Evolutionary conservation across 37 sponge, comb jelly and placozoan genomes (phyloP).

Genomic region (Hormiphora californensis): DNA sequence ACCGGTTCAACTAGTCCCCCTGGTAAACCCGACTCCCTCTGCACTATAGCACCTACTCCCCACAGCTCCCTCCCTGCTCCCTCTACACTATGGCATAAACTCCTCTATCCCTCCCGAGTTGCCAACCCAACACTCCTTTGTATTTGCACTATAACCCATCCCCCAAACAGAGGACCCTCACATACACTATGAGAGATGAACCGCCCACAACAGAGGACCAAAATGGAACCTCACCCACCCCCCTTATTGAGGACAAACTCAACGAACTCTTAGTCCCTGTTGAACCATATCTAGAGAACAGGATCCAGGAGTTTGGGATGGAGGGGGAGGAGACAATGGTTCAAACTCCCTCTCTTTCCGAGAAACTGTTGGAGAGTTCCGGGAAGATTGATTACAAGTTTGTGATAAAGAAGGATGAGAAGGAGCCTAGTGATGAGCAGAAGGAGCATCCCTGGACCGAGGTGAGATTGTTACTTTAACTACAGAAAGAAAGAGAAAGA

Average conservation of each 20-base stretch:
- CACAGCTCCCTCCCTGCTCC: no score
- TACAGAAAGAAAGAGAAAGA: no score
- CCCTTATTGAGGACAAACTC: background rate
- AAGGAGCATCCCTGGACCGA: constrained; percentile 51
- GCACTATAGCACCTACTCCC: no score
- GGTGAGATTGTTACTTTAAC: no score
- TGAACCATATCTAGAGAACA: constrained; percentile 49
- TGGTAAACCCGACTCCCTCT: no score
- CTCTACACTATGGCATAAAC: no score
- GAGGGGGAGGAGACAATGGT: constrained; percentile 35
- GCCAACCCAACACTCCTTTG: no score
- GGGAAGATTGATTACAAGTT: constrained; percentile 47
- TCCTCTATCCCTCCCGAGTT: no score
- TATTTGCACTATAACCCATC: no score
- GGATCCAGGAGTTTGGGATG: constrained; percentile 41
- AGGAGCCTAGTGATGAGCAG: no score
- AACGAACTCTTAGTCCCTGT: constrained; percentile 46
- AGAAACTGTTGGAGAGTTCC: constrained; percentile 30
- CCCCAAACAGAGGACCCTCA: no score
- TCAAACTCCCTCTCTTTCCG: background rate
- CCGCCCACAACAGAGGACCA: background rate
- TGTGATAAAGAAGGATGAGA: background rate
- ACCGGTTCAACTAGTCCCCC: no score
- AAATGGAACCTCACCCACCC: background rate
- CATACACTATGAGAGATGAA: background rate